A percentile compares a stretch with the other conserved stretches of the same genome.
These are phyloP conservation scores for Phalacrocorax brasilianus DNA, from an alignment of 2,113 vertebrate genomes.

Conservation along the genomic window DNA sequence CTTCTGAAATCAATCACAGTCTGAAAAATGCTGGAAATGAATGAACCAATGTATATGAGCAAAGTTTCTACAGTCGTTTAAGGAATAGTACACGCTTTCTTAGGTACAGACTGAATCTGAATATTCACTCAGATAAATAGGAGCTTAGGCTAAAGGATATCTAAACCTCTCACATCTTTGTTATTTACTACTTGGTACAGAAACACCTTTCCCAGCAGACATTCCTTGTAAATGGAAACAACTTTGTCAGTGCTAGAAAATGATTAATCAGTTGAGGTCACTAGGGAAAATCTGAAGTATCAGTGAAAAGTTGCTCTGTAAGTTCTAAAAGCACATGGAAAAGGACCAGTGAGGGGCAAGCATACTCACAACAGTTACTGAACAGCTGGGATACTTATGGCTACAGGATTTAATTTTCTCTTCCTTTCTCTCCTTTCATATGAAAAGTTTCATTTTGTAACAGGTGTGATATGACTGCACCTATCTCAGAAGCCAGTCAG, in stretches of 20 bases:
- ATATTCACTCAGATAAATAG: not conserved
- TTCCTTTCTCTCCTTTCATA: not conserved
- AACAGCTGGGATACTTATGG: not conserved
- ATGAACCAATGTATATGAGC: not conserved
- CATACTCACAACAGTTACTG: not conserved
- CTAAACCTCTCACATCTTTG: not conserved
- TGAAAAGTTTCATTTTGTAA: not conserved
- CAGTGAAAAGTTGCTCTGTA: not conserved
- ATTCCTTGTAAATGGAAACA: not conserved
- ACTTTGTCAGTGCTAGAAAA: not conserved
- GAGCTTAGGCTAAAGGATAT: conserved; percentile 9
- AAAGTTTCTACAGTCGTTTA: not conserved
- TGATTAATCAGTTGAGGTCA: not conserved
- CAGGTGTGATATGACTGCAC: not conserved
- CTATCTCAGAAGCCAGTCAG: not conserved
- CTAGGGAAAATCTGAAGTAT: not conserved
- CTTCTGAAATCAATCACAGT: conserved; percentile 46
- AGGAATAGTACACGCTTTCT: conserved; percentile 40
- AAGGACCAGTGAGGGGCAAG: not conserved
- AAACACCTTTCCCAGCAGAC: conserved; percentile 1
- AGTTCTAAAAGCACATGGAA: not conserved
- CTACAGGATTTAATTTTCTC: not conserved
- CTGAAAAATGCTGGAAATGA: conserved; percentile 29
- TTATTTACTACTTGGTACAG: not conserved
- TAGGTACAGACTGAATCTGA: not conserved